Base-by-base conservation (phyloP, 2,797 vertebrate genomes). In the Furcifer pardalis region DNA sequence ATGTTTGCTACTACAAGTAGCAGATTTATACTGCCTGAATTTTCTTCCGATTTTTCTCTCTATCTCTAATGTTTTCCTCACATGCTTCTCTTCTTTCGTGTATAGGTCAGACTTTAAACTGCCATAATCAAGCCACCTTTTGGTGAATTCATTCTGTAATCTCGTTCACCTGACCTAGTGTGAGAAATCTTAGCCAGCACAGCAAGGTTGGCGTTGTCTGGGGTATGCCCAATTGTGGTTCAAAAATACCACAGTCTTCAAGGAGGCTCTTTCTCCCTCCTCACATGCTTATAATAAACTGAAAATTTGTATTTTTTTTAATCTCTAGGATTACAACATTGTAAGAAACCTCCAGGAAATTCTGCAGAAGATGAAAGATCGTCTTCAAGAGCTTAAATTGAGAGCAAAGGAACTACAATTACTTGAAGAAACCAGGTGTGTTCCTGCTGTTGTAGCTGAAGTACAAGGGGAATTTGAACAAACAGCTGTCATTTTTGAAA, bases 401-500 rank as follows among this genome's bases (percentile, higher is more conserved):
- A 95, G 87, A 88, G 96, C 96, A 84, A 97, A 95, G 72, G 96
- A 98, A 90, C 90, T 92, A 0, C 94, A 96, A 78, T 66, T 86
- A 90, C 93, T 81, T 63, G 92, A 86, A 89, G 90, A 94, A 77
- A 91, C 88, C 46, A 93, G 85, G 1, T 1, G 59, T 13, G 30
- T 35, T 75, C 60, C 82, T 30, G 90, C 90, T 12, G 92, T 2
- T 21, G 94, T 96, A 59, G 92, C 88, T 1, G 96, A 96, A 1
- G 96, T 96, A 13, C 95, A 96, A 44, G 92, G 85, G 1, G 91
- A 91, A 35, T 92, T 96, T 35, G 94, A 91, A 56, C 97, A 96
- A 79, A 96, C 98, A 94, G 98, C 98, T 42, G 96, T 99, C 86
- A 94, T 99, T 89, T 99, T 98, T 69, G 98, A 99, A 89, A 95